These are phyloP conservation scores for Poecilobothrus nobilitatus DNA, from an alignment of 2,888 invertebrate species.

Conservation along the genomic window DNA sequence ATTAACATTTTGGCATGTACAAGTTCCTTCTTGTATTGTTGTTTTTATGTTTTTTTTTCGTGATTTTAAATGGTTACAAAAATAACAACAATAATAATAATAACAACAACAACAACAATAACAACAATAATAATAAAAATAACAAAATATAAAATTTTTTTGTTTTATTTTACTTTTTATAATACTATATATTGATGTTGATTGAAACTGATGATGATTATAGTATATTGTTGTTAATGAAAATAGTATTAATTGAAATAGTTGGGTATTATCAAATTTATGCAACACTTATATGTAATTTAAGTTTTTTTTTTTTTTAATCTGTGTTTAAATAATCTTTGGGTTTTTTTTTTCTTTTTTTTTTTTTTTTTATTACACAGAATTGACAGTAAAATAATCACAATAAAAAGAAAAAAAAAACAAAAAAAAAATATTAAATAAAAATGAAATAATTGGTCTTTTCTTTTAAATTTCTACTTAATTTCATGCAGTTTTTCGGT, in stretches of 20 bases:
- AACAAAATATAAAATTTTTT: neutral
- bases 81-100: neutral
- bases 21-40: neutral
- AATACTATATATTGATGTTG: neutral
- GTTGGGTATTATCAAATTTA: neutral
- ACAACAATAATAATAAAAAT: neutral
- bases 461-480: neutral
- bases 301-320: no score
- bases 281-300: neutral
- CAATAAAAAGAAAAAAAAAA: neutral
- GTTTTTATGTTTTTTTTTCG: neutral
- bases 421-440: neutral
- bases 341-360: no score
- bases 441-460: neutral
- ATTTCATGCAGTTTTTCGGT: neutral
- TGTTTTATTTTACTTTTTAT: neutral
- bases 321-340: no score
- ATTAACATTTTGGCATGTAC: conserved; percentile 6
- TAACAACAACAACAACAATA: neutral
- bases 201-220: neutral
- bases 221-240: neutral
- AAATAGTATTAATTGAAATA: no score
- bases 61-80: no score
- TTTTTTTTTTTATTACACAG: no score
- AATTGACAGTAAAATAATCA: no score